phyloP scores from a whole-genome alignment of 2,888 invertebrate species.

The Anticlea derivata region DNA sequence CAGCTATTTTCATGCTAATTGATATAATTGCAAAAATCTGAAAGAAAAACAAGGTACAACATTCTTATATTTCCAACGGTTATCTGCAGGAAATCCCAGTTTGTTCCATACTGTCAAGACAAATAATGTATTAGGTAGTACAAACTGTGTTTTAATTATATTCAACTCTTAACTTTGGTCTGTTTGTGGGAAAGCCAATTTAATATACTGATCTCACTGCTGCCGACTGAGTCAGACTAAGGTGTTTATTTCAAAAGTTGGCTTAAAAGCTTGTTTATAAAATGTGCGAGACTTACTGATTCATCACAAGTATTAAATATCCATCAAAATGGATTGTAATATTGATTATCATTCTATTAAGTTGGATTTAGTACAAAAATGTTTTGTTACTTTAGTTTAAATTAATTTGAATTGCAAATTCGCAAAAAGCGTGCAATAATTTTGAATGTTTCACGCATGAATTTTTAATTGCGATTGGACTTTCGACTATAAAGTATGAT shows the following conservation, averaged over 20 bases:
- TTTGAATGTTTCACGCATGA: conserved; percentile 45
- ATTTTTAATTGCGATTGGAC: conserved; percentile 45
- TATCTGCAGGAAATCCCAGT: neutral
- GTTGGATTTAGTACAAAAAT: conserved; percentile 75
- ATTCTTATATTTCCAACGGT: too few species aligned
- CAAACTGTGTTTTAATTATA: too few species aligned
- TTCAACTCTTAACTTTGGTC: neutral
- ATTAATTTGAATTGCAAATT: conserved; percentile 31
- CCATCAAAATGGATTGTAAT: conserved; percentile 42
- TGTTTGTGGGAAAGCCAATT: conserved; percentile 36
- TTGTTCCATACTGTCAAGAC: neutral
- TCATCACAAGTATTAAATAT: conserved; percentile 55
- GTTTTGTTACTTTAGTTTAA: conserved; percentile 32
- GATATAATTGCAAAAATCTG: too few species aligned
- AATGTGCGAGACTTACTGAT: conserved; percentile 27
- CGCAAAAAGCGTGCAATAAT: conserved; percentile 65
- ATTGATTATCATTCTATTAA: too few species aligned
- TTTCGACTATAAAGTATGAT: conserved; percentile 50
- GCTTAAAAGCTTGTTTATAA: conserved; percentile 12
- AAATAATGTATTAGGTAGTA: too few species aligned
- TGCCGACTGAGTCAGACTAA: conserved; percentile 49
- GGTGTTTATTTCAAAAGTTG: conserved; percentile 24
- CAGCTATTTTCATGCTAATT: too few species aligned
- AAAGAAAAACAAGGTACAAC: too few species aligned
- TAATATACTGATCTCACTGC: conserved; percentile 68